Evolutionary conservation across 2,888 invertebrate species (phyloP), one percentile per base, ranked within the genome.

Genomic region (Polydrusus tereticollis): DNA sequence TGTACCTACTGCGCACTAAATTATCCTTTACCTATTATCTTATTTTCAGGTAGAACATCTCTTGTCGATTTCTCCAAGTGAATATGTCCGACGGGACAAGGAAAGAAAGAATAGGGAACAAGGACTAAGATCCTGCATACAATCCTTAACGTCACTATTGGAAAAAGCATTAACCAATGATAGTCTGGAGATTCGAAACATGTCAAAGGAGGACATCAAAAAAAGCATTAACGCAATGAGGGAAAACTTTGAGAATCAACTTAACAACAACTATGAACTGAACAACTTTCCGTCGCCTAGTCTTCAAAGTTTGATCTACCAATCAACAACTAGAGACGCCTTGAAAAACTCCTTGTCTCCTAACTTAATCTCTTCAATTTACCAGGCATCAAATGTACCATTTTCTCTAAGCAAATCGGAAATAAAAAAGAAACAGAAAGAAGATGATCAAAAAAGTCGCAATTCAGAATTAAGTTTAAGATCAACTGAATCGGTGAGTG

Each of bases 61-160:
- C 20, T 65, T 82, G 7, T 77, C 80, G 1, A 74, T 83, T 23
- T 80, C 82, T 2, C 83, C 83, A 1, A 80, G 80, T 21, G 82
- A 84, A 73, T 84, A 80, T 75, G 82, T 83, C 1, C 78, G 81
- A 62, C 77, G 81, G 26, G 83, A 84, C 64, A 83, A 81, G 69
- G 82, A 82, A 65, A 72, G 80, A 23, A 80, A 80, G 73, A 62
- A 75, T 63, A 77, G 80, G 18, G 81, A 83, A 71, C 79, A 77
- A 52, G 80, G 82, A 23, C 57, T 83, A 14, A 77, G 77, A 63
- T 78, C 80, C 8, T 82, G 81, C 71, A 79, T 83, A 29, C 78
- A 81, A 41, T 83, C 83, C 0, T 74, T 84, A 41, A 82, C 83
- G 7, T 81, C 82, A 0, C 73, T 84, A 5, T 79, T 82, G 55